phyloP scores from a whole-genome alignment of 2,113 vertebrate species.

The Mugil cephalus region DNA sequence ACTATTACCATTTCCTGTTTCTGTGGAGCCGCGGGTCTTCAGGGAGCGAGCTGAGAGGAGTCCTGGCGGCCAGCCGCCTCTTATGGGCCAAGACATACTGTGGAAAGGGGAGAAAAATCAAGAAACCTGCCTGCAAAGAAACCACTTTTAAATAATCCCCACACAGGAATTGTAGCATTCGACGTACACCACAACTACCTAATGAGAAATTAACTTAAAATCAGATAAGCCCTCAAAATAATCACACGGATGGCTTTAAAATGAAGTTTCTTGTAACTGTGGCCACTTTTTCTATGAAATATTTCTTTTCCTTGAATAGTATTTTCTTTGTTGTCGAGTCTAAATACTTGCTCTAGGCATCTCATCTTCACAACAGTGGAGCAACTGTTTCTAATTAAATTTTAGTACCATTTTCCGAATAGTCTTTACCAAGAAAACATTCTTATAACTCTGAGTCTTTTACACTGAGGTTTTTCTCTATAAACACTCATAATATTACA shows the following conservation, averaged over 20 bases:
- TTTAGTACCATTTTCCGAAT: slow-evolving; percentile 79
- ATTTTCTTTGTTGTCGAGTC: slow-evolving; percentile 51
- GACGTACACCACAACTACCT: slow-evolving; percentile 23
- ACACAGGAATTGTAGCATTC: slow-evolving; percentile 49
- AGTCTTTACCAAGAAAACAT: slow-evolving; percentile 79
- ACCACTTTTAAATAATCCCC: slow-evolving; percentile 83
- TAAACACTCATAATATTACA: slow-evolving; percentile 76
- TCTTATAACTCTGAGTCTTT: slow-evolving; percentile 78
- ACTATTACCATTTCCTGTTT: slow-evolving; percentile 91
- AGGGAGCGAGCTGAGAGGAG: slow-evolving; percentile 86
- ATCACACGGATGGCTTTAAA: slow-evolving; percentile 47
- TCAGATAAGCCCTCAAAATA: slow-evolving; percentile 70
- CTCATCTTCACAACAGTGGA: slow-evolving; percentile 65
- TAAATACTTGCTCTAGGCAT: slow-evolving; percentile 64
- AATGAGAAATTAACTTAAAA: slow-evolving; percentile 69
- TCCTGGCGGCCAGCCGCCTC: slow-evolving; percentile 78
- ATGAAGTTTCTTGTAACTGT: slow-evolving; percentile 37
- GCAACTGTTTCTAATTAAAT: slow-evolving; percentile 84
- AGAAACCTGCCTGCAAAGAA: slow-evolving; percentile 74
- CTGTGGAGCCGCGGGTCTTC: slow-evolving; percentile 82
- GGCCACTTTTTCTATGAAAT: slow-evolving; percentile 53
- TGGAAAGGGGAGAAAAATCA: slow-evolving; percentile 77
- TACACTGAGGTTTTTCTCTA: slow-evolving; percentile 72
- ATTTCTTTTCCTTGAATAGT: slow-evolving; percentile 50
- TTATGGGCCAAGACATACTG: slow-evolving; percentile 85